Evolutionary conservation across 2,797 vertebrate genomes (phyloP).

Genomic region (Rhinoraja longicauda): DNA sequence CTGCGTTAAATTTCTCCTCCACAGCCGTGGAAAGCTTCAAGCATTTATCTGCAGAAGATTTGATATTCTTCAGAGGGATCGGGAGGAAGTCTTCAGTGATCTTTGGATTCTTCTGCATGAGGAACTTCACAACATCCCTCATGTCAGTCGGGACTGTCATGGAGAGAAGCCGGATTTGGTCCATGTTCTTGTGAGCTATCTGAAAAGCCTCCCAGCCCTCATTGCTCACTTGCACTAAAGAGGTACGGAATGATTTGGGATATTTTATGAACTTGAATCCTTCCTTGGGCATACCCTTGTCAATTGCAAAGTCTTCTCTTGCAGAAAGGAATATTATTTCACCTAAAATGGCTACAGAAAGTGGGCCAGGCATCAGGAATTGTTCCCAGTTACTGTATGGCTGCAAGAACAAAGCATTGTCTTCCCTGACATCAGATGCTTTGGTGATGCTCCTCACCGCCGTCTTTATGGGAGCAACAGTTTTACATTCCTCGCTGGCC

Average conservation of each 20-base stretch:
- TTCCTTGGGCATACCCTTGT: neutral
- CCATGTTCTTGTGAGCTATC: constrained; percentile 48
- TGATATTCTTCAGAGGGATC: constrained; percentile 42
- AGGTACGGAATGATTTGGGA: constrained; percentile 48
- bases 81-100: constrained; percentile 42
- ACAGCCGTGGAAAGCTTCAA: constrained; percentile 35
- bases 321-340: constrained; percentile 43
- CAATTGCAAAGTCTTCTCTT: constrained; percentile 40
- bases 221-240: constrained; percentile 49
- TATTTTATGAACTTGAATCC: constrained; percentile 44
- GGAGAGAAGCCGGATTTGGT: constrained; percentile 44
- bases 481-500: neutral
- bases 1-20: constrained; percentile 41
- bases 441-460: neutral
- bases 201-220: constrained; percentile 48
- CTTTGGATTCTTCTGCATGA: constrained; percentile 41
- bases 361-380: constrained; percentile 41
- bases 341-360: constrained; percentile 41
- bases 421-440: neutral
- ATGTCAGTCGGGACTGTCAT: constrained; percentile 43
- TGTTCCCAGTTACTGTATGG: constrained; percentile 40
- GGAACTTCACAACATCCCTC: constrained; percentile 42
- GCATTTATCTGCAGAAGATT: constrained; percentile 42
- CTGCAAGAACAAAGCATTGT: neutral
- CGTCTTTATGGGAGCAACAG: too few relatives aligned